Conservation (phyloP, 2,113 vertebrate genomes). For the Pan paniscus region DNA sequence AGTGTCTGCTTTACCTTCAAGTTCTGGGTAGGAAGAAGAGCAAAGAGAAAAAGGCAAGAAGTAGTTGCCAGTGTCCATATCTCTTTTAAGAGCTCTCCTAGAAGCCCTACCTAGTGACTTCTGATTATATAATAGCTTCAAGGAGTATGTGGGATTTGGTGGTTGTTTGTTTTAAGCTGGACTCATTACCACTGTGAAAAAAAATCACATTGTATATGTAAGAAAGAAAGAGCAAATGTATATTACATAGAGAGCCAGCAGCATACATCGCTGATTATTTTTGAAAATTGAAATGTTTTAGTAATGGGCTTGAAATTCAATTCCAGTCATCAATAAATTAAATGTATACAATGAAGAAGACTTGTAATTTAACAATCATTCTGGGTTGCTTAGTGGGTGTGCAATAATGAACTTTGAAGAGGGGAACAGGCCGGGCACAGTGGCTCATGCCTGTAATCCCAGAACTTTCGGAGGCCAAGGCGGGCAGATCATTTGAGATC, state of each 20-base stretch:
- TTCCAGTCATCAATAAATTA: neutral
- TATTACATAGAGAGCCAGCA: neutral
- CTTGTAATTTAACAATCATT: neutral
- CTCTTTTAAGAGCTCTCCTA: neutral
- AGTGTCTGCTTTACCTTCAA: neutral
- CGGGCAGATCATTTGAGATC: no score
- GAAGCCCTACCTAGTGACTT: neutral
- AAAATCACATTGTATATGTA: neutral
- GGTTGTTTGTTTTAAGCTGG: neutral
- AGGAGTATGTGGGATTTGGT: neutral
- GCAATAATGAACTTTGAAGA: neutral
- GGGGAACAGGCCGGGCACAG: no score
- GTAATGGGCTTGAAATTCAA: neutral
- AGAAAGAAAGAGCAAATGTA: neutral
- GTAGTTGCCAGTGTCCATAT: neutral
- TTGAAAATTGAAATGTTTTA: conserved; percentile 10
- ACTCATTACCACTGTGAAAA: neutral
- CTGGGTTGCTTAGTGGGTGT: neutral
- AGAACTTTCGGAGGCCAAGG: no score
- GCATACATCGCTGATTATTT: neutral
- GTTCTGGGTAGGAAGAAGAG: neutral
- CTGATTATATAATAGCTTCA: neutral
- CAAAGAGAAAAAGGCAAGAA: neutral
- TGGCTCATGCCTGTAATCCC: no score
- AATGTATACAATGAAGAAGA: neutral